phyloP scores from a whole-genome alignment of 2,113 vertebrate genomes.

The Motacilla tschutschensis region DNA sequence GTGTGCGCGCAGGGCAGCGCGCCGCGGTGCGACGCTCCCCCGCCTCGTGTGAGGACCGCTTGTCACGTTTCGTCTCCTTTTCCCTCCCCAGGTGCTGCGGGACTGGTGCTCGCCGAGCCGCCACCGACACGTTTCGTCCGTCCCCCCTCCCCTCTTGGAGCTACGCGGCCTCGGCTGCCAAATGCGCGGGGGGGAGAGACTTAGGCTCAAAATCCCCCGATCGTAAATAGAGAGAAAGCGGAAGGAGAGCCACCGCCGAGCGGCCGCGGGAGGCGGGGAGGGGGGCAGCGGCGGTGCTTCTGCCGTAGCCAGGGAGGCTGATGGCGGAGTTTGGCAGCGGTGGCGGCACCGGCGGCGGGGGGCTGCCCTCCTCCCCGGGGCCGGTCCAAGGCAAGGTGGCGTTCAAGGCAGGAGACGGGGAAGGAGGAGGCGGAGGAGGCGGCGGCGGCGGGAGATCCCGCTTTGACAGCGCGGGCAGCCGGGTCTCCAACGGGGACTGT shows the following conservation, averaged over 20 bases:
- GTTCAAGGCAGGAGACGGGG: slow-evolving; percentile 70
- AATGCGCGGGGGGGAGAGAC: slow-evolving; percentile 19
- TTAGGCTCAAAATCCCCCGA: slow-evolving; percentile 9
- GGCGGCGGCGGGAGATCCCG: slow-evolving; percentile 67
- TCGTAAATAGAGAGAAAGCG: slow-evolving; percentile 50
- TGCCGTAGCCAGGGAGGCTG: slow-evolving; percentile 59
- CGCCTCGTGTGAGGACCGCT: neutral
- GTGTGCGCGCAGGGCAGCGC: neutral
- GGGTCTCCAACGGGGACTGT: slow-evolving; percentile 89
- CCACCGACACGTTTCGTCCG: neutral
- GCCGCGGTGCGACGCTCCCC: neutral
- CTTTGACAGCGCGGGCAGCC: slow-evolving; percentile 66
- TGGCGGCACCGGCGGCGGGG: slow-evolving; percentile 58
- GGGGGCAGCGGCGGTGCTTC: slow-evolving; percentile 50
- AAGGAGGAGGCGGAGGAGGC: slow-evolving; percentile 63
- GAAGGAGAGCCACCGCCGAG: slow-evolving; percentile 55
- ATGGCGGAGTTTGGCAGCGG: slow-evolving; percentile 75
- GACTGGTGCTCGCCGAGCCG: neutral
- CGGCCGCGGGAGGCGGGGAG: slow-evolving; percentile 45
- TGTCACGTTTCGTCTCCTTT: slow-evolving; percentile 35
- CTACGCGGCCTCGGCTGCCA: neutral
- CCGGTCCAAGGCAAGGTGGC: slow-evolving; percentile 63
- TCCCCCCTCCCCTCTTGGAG: neutral
- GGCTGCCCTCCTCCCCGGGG: slow-evolving; percentile 67
- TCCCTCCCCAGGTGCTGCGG: slow-evolving; percentile 56